A percentile compares a stretch with the other conserved stretches of the same genome.
phyloP scores from a whole-genome alignment of 2,113 vertebrate species.

The Scartelaos histophorus region DNA sequence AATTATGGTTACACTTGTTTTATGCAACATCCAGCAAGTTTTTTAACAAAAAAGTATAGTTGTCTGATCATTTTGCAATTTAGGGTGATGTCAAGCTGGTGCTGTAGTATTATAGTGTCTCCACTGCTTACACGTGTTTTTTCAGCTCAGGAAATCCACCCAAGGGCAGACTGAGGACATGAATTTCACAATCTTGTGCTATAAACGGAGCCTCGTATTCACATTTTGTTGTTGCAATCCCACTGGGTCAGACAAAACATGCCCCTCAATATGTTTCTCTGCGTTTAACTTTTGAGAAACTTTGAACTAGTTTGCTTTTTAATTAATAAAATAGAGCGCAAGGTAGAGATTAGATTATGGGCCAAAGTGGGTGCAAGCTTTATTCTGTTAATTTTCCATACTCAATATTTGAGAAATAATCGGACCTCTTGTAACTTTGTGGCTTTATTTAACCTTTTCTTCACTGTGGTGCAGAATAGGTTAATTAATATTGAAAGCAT shows the following conservation, averaged over 20 bases:
- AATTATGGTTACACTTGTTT: slow-evolving; percentile 45
- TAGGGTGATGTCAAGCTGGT: neutral
- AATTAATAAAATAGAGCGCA: neutral
- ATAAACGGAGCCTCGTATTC: neutral
- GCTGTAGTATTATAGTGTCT: neutral
- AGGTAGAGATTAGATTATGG: neutral
- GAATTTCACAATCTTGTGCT: slow-evolving; percentile 7
- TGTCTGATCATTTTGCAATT: neutral
- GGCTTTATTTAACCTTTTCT: neutral
- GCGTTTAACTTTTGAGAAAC: neutral
- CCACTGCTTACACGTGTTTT: neutral
- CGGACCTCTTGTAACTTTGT: neutral
- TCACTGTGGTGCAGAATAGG: neutral
- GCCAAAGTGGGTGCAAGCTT: neutral
- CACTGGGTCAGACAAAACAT: neutral
- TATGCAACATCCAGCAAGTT: slow-evolving; percentile 10
- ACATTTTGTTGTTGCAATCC: slow-evolving; percentile 6
- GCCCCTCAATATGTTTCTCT: neutral
- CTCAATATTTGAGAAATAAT: neutral
- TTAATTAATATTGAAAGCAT: too few relatives aligned
- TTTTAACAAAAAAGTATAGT: neutral
- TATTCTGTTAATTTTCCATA: neutral
- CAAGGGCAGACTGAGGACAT: slow-evolving; percentile 1
- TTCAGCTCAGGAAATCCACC: neutral
- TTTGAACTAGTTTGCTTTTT: neutral